Conservation (phyloP, 2,888 invertebrate species). For the Tetramorium bicarinatum region DNA sequence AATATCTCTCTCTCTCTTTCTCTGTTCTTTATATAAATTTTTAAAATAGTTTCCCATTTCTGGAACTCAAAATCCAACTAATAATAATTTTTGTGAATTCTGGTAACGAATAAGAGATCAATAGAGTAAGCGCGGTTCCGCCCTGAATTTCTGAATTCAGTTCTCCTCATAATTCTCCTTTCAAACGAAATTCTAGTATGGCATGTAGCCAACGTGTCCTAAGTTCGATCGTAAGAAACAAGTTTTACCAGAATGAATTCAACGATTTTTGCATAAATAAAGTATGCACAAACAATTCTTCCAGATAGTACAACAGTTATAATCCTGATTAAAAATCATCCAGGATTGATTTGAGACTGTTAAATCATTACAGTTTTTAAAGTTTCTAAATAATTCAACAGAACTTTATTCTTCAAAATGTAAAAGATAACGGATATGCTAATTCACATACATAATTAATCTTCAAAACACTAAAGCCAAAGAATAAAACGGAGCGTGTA, state of each 20-base stretch:
- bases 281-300: neutral
- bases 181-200: constrained; percentile 27
- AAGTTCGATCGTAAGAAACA: constrained; percentile 39
- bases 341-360: neutral
- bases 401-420: neutral
- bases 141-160: constrained; percentile 27
- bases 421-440: neutral
- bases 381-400: neutral
- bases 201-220: constrained; percentile 40
- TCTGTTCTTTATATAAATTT: neutral
- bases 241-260: constrained; percentile 14
- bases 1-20: neutral
- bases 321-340: neutral
- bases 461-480: neutral
- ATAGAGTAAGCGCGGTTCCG: constrained; percentile 12
- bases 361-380: neutral
- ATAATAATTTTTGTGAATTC: constrained; percentile 28
- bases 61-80: neutral
- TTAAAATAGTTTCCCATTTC: neutral
- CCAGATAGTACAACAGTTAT: neutral
- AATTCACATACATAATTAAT: neutral
- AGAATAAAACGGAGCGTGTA: neutral
- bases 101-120: neutral
- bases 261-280: constrained; percentile 1
- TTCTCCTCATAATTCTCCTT: constrained; percentile 23